These are phyloP conservation scores for Hyperoplus immaculatus DNA, from an alignment of 2,797 vertebrate genomes.

Conservation along the genomic window DNA sequence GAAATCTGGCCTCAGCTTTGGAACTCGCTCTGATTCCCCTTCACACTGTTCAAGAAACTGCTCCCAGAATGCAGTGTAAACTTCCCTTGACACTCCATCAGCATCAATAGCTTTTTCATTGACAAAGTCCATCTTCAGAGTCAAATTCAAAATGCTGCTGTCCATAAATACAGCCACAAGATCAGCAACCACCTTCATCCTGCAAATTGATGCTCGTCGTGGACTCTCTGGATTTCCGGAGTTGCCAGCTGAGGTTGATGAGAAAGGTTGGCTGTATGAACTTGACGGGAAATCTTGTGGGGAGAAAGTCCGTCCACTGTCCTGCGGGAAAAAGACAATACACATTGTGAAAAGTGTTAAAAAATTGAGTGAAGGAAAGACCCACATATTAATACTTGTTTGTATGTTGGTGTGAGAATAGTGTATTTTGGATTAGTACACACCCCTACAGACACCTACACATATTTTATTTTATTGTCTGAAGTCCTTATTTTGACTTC, in stretches of 20 bases:
- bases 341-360: background rate
- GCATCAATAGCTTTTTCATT: background rate
- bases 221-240: background rate
- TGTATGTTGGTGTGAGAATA: too few species aligned
- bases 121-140: background rate
- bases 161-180: background rate
- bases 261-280: conserved; percentile 1
- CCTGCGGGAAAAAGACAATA: background rate
- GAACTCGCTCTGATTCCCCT: conserved; percentile 36
- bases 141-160: background rate
- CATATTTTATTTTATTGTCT: too few species aligned
- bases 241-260: background rate
- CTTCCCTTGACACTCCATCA: background rate
- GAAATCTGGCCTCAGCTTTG: conserved; percentile 39
- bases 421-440: too few species aligned
- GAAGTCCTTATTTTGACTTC: too few species aligned
- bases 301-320: background rate
- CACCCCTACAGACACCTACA: too few species aligned
- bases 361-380: background rate
- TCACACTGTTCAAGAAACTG: conserved; percentile 45
- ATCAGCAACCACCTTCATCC: background rate
- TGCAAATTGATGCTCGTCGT: too few species aligned
- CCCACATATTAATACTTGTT: too few species aligned
- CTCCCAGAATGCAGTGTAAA: conserved; percentile 49
- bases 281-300: conserved; percentile 13